Conservation (phyloP, 2,888 invertebrate species). For the Cerastis leucographa region DNA sequence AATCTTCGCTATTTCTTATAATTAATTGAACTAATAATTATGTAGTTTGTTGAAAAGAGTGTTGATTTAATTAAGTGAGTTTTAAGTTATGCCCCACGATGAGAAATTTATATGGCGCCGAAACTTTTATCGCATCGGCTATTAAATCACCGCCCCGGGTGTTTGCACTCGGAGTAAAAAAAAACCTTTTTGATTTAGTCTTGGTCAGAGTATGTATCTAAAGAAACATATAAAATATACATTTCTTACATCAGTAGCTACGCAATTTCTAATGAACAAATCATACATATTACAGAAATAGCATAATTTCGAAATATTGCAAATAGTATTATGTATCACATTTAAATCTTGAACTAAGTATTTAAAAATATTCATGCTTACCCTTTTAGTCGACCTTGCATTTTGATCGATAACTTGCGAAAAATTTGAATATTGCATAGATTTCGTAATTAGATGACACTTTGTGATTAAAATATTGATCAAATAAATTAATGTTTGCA, state of each 20-base stretch:
- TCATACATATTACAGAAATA: constrained; percentile 6
- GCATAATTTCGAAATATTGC: constrained; percentile 19
- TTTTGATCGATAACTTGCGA: constrained; percentile 4
- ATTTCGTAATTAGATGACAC: constrained; percentile 13
- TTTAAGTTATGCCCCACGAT: background rate
- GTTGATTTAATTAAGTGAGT: background rate
- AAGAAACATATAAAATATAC: background rate
- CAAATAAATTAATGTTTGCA: background rate
- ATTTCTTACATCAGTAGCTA: background rate
- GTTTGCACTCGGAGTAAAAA: background rate
- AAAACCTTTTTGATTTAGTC: background rate
- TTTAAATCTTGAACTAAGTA: constrained; percentile 25
- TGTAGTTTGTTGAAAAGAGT: constrained; percentile 5
- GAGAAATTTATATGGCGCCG: constrained; percentile 35
- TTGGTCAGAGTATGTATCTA: background rate
- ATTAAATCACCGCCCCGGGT: constrained; percentile 21
- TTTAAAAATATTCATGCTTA: constrained; percentile 12
- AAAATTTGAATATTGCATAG: constrained; percentile 13
- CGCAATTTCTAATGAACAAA: constrained; percentile 11
- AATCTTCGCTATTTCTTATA: background rate
- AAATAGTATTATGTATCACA: constrained; percentile 25
- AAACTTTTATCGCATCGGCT: constrained; percentile 16
- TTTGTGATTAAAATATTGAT: background rate
- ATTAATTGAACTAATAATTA: background rate
- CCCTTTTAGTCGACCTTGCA: constrained; percentile 9